A percentile compares a stretch with the other conserved stretches of the same genome.
These are phyloP conservation scores for Heliocidaris tuberculata DNA, from an alignment of 35 echinoderm and acorn worm genomes.

Conservation along the genomic window DNA sequence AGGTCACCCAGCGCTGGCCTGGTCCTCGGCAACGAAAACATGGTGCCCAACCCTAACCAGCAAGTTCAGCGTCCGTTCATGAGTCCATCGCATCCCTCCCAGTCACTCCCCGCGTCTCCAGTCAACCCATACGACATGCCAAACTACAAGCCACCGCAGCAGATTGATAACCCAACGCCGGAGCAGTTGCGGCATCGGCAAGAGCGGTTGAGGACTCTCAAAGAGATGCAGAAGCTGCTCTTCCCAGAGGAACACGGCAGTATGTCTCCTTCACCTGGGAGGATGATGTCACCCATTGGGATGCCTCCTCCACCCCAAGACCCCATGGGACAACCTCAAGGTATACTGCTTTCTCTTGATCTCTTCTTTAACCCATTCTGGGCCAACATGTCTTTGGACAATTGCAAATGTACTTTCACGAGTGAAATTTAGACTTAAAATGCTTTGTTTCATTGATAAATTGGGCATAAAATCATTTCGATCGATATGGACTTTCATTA, in stretches of 20 bases:
- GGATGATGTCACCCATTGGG: constrained; percentile 83
- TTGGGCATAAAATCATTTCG: no score
- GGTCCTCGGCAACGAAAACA: constrained; percentile 33
- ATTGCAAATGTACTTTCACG: no score
- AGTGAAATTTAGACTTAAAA: no score
- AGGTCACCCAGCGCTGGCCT: constrained; percentile 13
- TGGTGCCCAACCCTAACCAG: constrained; percentile 60
- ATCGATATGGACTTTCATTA: no score
- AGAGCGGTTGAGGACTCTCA: constrained; percentile 79
- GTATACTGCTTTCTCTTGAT: background rate
- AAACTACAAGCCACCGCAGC: constrained; percentile 71
- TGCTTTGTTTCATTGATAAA: no score
- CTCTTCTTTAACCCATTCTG: no score
- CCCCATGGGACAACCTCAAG: constrained; percentile 61
- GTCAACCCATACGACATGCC: constrained; percentile 70
- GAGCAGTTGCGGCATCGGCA: constrained; percentile 92
- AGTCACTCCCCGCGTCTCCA: constrained; percentile 15
- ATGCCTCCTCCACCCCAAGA: constrained; percentile 69
- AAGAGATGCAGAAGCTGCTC: constrained; percentile 90
- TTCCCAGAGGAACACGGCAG: constrained; percentile 90
- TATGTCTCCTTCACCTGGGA: constrained; percentile 66
- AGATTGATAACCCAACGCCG: constrained; percentile 91
- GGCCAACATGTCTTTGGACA: no score
- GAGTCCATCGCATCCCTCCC: constrained; percentile 55
- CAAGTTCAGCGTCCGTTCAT: constrained; percentile 68